Conservation (phyloP, 2,113 vertebrate genomes). For the Semicossyphus pulcher region DNA sequence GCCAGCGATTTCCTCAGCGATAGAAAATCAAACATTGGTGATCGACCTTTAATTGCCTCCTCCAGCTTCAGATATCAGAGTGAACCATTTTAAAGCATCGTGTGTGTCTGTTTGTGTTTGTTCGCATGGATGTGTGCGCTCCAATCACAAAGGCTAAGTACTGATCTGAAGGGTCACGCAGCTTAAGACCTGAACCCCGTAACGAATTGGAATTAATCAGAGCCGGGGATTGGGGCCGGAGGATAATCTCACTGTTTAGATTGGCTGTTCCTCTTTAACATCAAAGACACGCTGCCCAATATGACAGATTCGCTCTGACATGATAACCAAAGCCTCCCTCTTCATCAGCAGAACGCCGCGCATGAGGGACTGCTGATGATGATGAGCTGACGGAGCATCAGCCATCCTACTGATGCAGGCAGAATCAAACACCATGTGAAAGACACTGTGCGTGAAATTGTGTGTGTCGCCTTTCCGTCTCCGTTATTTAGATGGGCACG, state of each 20-base stretch:
- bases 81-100: neutral
- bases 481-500: slow-evolving; percentile 12
- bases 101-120: neutral
- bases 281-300: slow-evolving; percentile 56
- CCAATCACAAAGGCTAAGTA: slow-evolving; percentile 21
- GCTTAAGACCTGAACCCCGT: slow-evolving; percentile 56
- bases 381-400: slow-evolving; percentile 58
- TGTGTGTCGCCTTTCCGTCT: slow-evolving; percentile 20
- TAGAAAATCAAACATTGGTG: neutral
- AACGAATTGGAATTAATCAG: slow-evolving; percentile 61
- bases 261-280: slow-evolving; percentile 56
- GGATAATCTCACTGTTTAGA: slow-evolving; percentile 69
- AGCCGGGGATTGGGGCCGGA: slow-evolving; percentile 46
- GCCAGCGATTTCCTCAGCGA: slow-evolving; percentile 10
- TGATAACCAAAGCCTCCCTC: slow-evolving; percentile 26
- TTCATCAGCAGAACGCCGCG: slow-evolving; percentile 18
- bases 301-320: slow-evolving; percentile 42
- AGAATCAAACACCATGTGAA: slow-evolving; percentile 54
- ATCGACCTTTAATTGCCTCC: slow-evolving; percentile 20
- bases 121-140: slow-evolving; percentile 13
- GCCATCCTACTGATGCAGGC: slow-evolving; percentile 44
- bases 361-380: slow-evolving; percentile 37
- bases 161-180: slow-evolving; percentile 44
- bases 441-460: slow-evolving; percentile 11
- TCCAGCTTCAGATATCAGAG: slow-evolving; percentile 15